A percentile compares a stretch with the other conserved stretches of the same genome.
phyloP scores from a whole-genome alignment of 2,113 vertebrate genomes.

The Petromus typicus region DNA sequence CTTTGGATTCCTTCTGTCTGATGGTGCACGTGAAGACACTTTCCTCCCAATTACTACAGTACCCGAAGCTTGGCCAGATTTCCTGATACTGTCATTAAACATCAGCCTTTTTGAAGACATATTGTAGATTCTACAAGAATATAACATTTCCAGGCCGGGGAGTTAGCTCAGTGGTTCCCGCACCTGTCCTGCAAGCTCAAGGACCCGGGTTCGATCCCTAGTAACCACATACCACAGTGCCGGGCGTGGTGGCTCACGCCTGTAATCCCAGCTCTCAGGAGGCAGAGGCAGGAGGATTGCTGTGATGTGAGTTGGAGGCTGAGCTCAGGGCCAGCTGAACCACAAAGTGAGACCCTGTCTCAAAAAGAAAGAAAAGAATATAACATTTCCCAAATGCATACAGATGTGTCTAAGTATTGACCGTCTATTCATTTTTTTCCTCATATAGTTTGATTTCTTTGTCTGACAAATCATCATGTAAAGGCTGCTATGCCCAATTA shows the following conservation, averaged over 20 bases:
- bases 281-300: too few relatives aligned
- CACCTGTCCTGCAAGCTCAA: too few relatives aligned
- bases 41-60: background rate
- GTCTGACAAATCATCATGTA: background rate
- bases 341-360: too few relatives aligned
- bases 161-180: too few relatives aligned
- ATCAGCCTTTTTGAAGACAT: background rate
- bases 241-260: too few relatives aligned
- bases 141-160: background rate
- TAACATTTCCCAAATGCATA: background rate
- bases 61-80: background rate
- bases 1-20: background rate
- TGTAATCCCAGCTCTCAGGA: too few relatives aligned
- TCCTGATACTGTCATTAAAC: background rate
- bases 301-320: too few relatives aligned
- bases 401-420: background rate
- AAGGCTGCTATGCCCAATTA: background rate
- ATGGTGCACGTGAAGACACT: background rate
- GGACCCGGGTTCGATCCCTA: too few relatives aligned
- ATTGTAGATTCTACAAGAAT: background rate
- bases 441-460: background rate
- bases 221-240: too few relatives aligned
- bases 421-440: accelerated
- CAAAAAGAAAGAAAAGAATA: too few relatives aligned
- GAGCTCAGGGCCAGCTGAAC: too few relatives aligned